These are phyloP conservation scores for Gymnoscopelus braueri DNA, from an alignment of 2,797 vertebrate species.

Conservation along the genomic window DNA sequence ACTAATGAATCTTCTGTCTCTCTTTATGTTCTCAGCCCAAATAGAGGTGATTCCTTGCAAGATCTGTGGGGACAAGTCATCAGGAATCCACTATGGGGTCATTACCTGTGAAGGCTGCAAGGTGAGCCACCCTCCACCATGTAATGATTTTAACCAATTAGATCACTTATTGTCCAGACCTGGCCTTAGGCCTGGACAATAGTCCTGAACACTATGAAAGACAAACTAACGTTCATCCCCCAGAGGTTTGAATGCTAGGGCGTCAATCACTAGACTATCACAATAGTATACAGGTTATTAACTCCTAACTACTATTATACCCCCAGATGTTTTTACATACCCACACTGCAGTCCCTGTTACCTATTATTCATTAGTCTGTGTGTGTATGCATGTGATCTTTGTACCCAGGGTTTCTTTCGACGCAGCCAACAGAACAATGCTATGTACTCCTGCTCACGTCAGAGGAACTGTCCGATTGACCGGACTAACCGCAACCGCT, in stretches of 20 bases:
- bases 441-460: constrained; percentile 92
- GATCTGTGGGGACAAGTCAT: constrained; percentile 95
- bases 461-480: constrained; percentile 94
- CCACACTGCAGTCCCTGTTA: background rate
- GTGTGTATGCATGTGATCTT: background rate
- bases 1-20: background rate
- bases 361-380: background rate
- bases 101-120: constrained; percentile 97
- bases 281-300: too few relatives aligned
- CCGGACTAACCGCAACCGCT: constrained; percentile 93
- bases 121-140: constrained; percentile 73
- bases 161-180: too few relatives aligned
- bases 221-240: too few relatives aligned
- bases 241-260: too few relatives aligned
- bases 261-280: too few relatives aligned
- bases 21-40: constrained; percentile 81
- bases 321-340: too few relatives aligned
- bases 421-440: constrained; percentile 93
- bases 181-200: too few relatives aligned
- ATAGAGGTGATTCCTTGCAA: constrained; percentile 95
- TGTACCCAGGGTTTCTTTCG: constrained; percentile 89
- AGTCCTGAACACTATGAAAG: too few relatives aligned
- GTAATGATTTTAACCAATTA: background rate
- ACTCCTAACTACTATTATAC: too few relatives aligned
- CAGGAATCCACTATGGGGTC: constrained; percentile 94